A percentile compares a stretch with the other conserved stretches of the same genome.
Evolutionary conservation across 2,888 invertebrate genomes (phyloP).

Genomic region (Mamestra brassicae): DNA sequence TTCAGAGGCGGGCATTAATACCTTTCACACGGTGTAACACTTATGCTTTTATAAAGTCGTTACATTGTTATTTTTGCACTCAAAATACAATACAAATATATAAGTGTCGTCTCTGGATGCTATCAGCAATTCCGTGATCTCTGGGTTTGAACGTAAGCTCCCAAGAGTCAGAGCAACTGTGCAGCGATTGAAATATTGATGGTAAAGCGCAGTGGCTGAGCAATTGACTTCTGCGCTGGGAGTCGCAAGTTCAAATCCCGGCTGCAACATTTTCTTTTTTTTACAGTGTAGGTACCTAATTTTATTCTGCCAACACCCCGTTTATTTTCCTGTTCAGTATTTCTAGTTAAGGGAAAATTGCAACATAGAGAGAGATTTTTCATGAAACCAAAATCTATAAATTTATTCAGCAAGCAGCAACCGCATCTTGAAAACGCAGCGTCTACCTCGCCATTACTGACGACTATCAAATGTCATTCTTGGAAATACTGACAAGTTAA

Average conservation of each 20-base stretch:
- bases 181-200: slow-evolving; percentile 17
- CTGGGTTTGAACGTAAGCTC: neutral
- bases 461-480: neutral
- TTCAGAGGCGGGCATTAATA: no score
- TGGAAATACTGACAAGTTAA: neutral
- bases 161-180: slow-evolving; percentile 18
- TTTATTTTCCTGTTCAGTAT: neutral
- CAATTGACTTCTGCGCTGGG: neutral
- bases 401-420: neutral
- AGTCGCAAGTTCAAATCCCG: neutral
- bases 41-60: no score
- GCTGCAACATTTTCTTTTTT: neutral
- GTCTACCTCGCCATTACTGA: neutral
- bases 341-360: neutral
- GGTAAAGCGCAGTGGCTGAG: neutral
- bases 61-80: no score
- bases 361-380: no score
- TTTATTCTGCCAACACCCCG: neutral
- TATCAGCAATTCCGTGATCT: neutral
- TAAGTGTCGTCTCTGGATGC: neutral
- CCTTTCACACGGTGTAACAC: no score
- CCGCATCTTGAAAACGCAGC: neutral
- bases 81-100: no score
- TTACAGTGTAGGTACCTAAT: neutral
- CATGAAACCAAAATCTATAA: neutral